These are phyloP conservation scores for Myiopsitta monachus DNA, from an alignment of 2,113 vertebrate genomes.

Conservation along the genomic window DNA sequence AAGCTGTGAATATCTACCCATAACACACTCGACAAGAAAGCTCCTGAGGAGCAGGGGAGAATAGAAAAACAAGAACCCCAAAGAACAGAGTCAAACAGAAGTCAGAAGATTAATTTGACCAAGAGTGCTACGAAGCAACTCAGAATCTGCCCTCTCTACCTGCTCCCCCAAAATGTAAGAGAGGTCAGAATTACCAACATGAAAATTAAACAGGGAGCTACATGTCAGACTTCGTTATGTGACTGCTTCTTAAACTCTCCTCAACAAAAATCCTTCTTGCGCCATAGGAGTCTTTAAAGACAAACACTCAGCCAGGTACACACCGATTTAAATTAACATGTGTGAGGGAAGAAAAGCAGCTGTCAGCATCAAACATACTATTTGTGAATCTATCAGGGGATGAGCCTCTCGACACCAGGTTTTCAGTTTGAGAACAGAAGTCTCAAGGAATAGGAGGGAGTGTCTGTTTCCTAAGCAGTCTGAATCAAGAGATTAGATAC, in stretches of 20 bases:
- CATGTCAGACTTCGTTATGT: background rate
- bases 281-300: background rate
- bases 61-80: background rate
- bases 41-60: background rate
- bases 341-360: fast-evolving
- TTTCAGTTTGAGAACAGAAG: background rate
- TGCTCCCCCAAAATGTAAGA: background rate
- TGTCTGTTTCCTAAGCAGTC: background rate
- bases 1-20: background rate
- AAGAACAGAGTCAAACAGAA: background rate
- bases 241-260: background rate
- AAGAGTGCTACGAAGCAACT: background rate
- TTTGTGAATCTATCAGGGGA: background rate
- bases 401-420: background rate
- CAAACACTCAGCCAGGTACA: background rate
- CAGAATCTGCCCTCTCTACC: background rate
- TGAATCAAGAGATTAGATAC: background rate
- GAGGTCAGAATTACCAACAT: background rate
- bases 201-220: background rate
- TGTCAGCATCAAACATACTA: background rate
- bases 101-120: background rate
- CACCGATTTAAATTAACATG: background rate
- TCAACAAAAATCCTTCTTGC: background rate
- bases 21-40: background rate
- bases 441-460: background rate